These are phyloP conservation scores for Tanypteryx hageni DNA, from an alignment of 2,888 invertebrate species.

Conservation along the genomic window DNA sequence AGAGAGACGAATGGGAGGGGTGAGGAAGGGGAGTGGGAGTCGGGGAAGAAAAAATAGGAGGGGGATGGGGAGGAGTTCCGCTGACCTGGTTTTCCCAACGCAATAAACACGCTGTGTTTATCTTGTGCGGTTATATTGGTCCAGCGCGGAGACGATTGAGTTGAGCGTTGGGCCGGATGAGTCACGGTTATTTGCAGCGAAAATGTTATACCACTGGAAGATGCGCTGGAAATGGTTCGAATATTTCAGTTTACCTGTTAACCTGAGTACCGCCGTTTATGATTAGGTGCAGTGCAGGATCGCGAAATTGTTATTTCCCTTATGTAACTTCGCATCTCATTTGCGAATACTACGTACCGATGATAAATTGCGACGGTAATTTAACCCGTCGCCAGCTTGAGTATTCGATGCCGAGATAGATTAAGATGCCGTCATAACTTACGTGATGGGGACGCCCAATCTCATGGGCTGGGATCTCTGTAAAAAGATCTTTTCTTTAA, in stretches of 20 bases:
- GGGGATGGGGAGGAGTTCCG: neutral
- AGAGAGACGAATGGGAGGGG: too few species aligned
- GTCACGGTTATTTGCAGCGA: constrained; percentile 7
- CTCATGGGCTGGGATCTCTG: too few species aligned
- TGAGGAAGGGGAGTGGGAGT: too few species aligned
- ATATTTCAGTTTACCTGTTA: constrained; percentile 24
- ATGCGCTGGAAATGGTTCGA: neutral
- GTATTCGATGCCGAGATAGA: too few species aligned
- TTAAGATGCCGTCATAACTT: too few species aligned
- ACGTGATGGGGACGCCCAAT: too few species aligned
- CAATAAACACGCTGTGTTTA: constrained; percentile 26
- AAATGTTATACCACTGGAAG: constrained; percentile 11
- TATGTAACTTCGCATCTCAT: too few species aligned
- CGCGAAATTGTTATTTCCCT: too few species aligned
- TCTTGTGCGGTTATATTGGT: constrained; percentile 14
- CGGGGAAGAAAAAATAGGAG: neutral
- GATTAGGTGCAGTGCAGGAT: neutral
- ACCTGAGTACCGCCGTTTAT: neutral
- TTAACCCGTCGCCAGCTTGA: too few species aligned
- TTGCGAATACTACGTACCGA: too few species aligned
- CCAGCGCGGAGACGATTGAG: constrained; percentile 8
- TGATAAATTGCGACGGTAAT: too few species aligned
- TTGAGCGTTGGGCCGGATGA: neutral
- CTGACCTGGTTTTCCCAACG: constrained; percentile 31
- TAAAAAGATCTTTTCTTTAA: too few species aligned